Conservation (phyloP, 2,888 invertebrate genomes). For the Alviniconcha strummeri region DNA sequence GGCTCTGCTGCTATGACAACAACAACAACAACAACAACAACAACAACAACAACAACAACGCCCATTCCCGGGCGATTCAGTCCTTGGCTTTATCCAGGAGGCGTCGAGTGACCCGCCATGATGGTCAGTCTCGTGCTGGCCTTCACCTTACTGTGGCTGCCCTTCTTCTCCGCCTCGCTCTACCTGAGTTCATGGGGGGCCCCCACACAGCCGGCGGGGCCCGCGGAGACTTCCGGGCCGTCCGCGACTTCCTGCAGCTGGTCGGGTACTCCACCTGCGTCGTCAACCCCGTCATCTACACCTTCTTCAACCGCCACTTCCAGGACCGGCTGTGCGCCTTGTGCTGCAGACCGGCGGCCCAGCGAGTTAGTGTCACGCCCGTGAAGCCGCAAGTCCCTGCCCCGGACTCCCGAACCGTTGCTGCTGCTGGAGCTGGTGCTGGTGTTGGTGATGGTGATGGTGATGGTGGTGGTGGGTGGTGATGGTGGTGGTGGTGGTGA, state of each 20-base stretch:
- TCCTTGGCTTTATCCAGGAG: neutral
- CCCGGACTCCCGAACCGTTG: neutral
- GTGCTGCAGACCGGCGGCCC: neutral
- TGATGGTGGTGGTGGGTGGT: no score
- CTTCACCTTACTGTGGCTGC: constrained; percentile 62
- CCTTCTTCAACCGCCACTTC: constrained; percentile 65
- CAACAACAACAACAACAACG: no score
- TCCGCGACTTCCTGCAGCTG: constrained; percentile 58
- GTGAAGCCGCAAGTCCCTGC: neutral
- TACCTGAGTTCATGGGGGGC: constrained; percentile 47
- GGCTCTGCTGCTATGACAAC: no score
- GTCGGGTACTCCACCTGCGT: constrained; percentile 63
- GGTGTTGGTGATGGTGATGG: no score
- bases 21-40: no score
- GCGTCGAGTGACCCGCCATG: constrained; percentile 51
- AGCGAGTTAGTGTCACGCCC: neutral
- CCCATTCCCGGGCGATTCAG: neutral
- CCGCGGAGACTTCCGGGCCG: constrained; percentile 41
- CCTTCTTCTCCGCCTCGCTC: constrained; percentile 61
- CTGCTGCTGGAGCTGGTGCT: no score
- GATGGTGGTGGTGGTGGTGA: no score
- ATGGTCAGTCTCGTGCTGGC: constrained; percentile 57
- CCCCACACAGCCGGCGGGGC: constrained; percentile 47
- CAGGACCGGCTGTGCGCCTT: constrained; percentile 39
- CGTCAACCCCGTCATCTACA: constrained; percentile 65